Evolutionary conservation across 2,888 invertebrate genomes (phyloP).

Genomic region (Hydriomena furcata): DNA sequence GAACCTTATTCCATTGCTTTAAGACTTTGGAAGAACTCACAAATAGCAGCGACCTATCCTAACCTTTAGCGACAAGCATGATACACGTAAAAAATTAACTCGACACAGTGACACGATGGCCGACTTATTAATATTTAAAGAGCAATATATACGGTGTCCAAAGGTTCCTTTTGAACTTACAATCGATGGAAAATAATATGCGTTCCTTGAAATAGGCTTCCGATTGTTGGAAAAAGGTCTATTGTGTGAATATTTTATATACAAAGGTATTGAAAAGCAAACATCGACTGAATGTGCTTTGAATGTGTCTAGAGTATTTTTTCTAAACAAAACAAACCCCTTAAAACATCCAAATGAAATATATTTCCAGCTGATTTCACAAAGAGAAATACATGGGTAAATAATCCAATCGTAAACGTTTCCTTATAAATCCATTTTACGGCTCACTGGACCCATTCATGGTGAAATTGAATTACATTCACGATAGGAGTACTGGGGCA

Average conservation of each 20-base stretch:
- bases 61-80: constrained; percentile 13
- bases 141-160: constrained; percentile 6
- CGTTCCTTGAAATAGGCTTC: neutral
- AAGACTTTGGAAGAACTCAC: constrained; percentile 1
- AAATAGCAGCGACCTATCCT: constrained; percentile 10
- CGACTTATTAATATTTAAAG: constrained; percentile 28
- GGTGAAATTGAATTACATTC: constrained; percentile 50
- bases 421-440: constrained; percentile 36
- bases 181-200: constrained; percentile 11
- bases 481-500: constrained; percentile 32
- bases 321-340: too few relatives aligned
- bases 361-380: neutral
- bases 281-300: too few relatives aligned
- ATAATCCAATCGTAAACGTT: constrained; percentile 1
- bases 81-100: constrained; percentile 27
- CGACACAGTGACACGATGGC: constrained; percentile 23
- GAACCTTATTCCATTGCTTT: constrained; percentile 5
- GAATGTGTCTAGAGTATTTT: too few relatives aligned
- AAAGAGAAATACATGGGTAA: neutral
- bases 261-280: too few relatives aligned
- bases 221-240: neutral
- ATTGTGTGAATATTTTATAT: too few relatives aligned
- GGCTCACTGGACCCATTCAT: constrained; percentile 46
- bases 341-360: too few relatives aligned
- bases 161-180: constrained; percentile 19